Conservation (phyloP, 1,140 invertebrate species). For the Nymphalis io region DNA sequence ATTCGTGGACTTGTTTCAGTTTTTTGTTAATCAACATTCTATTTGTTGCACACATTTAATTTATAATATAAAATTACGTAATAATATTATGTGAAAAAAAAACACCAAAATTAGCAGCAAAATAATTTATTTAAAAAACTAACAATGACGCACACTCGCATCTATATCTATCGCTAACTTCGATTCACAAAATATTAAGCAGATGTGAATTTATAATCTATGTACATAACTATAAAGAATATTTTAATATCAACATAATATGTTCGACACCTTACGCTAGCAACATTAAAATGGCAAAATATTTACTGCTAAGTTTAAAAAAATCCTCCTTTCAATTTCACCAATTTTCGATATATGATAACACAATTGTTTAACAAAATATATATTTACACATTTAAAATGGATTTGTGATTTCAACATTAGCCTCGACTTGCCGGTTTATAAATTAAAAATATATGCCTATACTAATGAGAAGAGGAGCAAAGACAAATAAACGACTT, state of each 20-base stretch:
- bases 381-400: conserved; percentile 3
- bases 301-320: background rate
- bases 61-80: too few species aligned
- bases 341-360: conserved; percentile 1
- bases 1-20: too few species aligned
- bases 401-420: background rate
- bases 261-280: background rate
- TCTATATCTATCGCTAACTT: background rate
- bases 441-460: too few species aligned
- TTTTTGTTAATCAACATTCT: too few species aligned
- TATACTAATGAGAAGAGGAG: too few species aligned
- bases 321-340: background rate
- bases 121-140: conserved; percentile 33
- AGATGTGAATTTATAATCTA: background rate
- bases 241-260: conserved; percentile 1
- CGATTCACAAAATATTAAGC: background rate
- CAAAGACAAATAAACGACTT: too few species aligned
- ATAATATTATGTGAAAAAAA: background rate
- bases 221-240: conserved; percentile 1
- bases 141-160: conserved; percentile 20
- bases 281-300: background rate
- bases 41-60: too few species aligned
- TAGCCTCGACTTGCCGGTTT: too few species aligned
- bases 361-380: background rate
- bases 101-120: conserved; percentile 22